A percentile compares a stretch with the other conserved stretches of the same genome.
phyloP scores from a whole-genome alignment of 2,888 invertebrate genomes.

The Scaptomyza tumidula region DNA sequence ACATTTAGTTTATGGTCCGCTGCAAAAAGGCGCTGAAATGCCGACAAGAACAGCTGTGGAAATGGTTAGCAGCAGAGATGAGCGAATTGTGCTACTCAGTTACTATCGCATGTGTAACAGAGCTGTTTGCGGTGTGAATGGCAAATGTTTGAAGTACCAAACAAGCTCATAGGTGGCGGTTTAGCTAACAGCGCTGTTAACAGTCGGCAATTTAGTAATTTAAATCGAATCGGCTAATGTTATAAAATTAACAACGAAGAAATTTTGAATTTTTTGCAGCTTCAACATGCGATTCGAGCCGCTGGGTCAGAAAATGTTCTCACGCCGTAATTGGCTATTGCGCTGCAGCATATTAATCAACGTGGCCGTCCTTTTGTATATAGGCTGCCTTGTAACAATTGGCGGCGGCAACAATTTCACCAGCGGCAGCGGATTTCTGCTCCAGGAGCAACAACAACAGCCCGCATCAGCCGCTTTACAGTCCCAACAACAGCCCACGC shows the following conservation, averaged over 20 bases:
- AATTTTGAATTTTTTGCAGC: slow-evolving; percentile 40
- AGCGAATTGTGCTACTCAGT: not conserved
- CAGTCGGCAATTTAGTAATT: not conserved
- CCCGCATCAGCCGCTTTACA: slow-evolving; percentile 57
- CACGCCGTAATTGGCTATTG: slow-evolving; percentile 89
- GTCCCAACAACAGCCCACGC: slow-evolving; percentile 58
- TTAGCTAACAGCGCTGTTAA: not conserved
- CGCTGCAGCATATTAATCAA: slow-evolving; percentile 91
- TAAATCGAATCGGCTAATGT: not conserved
- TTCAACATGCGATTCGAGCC: slow-evolving; percentile 82
- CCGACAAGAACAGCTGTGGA: slow-evolving; percentile 35
- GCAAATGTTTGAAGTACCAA: not conserved
- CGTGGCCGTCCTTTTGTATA: slow-evolving; percentile 89
- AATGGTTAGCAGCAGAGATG: slow-evolving; percentile 20
- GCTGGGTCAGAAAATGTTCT: slow-evolving; percentile 84
- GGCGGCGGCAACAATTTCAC: slow-evolving; percentile 83
- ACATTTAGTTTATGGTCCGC: not conserved
- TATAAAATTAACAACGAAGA: not conserved
- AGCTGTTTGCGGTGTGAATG: slow-evolving; percentile 12
- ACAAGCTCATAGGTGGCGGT: slow-evolving; percentile 32
- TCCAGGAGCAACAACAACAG: slow-evolving; percentile 80
- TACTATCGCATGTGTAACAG: not conserved
- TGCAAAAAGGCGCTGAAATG: slow-evolving; percentile 32
- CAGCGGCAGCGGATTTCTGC: slow-evolving; percentile 80
- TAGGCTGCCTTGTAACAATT: slow-evolving; percentile 88